A percentile compares a stretch with the other conserved stretches of the same genome.
These are phyloP conservation scores for Trichomycterus rosablanca DNA, from an alignment of 2,113 vertebrate species.

Conservation along the genomic window DNA sequence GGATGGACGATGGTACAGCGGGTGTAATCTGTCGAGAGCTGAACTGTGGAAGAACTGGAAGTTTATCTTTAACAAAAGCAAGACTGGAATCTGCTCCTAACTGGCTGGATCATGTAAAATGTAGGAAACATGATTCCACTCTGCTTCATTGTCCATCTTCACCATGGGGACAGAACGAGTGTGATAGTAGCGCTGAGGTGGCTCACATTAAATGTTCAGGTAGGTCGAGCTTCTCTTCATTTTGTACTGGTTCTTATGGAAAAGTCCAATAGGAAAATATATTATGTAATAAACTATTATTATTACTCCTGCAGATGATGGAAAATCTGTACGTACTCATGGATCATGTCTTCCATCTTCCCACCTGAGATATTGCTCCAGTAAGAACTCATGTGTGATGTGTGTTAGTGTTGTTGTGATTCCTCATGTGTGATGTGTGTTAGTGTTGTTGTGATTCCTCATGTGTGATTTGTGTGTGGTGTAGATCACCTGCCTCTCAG, in stretches of 20 bases:
- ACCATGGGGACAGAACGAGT: conserved; percentile 14
- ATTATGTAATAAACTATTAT: too few species aligned
- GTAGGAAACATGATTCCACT: conserved; percentile 25
- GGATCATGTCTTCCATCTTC: background rate
- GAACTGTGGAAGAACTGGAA: conserved; percentile 28
- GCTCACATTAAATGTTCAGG: conserved; percentile 4
- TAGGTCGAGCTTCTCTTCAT: background rate
- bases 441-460: background rate
- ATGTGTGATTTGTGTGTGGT: conserved; percentile 4
- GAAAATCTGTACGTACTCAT: background rate
- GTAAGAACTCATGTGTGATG: too few species aligned
- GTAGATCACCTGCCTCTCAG: conserved; percentile 10
- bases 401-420: too few species aligned
- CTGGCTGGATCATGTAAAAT: conserved; percentile 23
- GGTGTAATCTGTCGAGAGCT: conserved; percentile 42
- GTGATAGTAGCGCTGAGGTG: conserved; percentile 18
- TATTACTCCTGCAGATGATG: background rate
- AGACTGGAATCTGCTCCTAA: conserved; percentile 8
- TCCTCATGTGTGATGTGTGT: too few species aligned
- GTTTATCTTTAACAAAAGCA: background rate
- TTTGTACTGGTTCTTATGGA: too few species aligned
- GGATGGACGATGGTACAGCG: conserved; percentile 22
- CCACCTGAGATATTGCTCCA: conserved; percentile 4
- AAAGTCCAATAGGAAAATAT: too few species aligned
- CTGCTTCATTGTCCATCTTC: conserved; percentile 35